Evolutionary conservation across 2,113 vertebrate genomes (phyloP).

Genomic region (Halichoerus grypus): DNA sequence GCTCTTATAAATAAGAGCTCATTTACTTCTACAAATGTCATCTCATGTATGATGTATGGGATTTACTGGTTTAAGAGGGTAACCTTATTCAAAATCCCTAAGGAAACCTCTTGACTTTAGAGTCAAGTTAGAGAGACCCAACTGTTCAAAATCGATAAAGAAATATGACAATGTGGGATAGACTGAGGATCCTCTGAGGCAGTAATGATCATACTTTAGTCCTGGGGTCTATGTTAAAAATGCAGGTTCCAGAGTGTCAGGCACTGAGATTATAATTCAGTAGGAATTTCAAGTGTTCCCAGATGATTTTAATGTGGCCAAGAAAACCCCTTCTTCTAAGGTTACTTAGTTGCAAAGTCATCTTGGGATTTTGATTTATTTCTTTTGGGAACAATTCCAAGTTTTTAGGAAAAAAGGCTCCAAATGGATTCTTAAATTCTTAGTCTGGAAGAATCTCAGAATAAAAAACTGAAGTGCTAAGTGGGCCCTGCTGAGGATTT

Average conservation of each 20-base stretch:
- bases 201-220: neutral
- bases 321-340: neutral
- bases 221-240: neutral
- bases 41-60: neutral
- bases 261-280: neutral
- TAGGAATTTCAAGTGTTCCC: neutral
- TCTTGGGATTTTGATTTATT: slow-evolving; percentile 31
- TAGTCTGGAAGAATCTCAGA: neutral
- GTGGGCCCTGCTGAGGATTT: neutral
- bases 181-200: neutral
- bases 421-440: neutral
- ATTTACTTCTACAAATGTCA: neutral
- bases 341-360: neutral
- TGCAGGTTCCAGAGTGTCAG: neutral
- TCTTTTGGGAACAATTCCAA: neutral
- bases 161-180: neutral
- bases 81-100: neutral
- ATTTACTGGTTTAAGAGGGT: neutral
- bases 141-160: neutral
- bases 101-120: neutral
- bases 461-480: neutral
- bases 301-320: neutral
- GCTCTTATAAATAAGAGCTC: neutral
- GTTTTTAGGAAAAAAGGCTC: neutral
- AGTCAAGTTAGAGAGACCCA: neutral